Conservation (phyloP, 2,888 invertebrate species). For the Stramonita haemastoma region DNA sequence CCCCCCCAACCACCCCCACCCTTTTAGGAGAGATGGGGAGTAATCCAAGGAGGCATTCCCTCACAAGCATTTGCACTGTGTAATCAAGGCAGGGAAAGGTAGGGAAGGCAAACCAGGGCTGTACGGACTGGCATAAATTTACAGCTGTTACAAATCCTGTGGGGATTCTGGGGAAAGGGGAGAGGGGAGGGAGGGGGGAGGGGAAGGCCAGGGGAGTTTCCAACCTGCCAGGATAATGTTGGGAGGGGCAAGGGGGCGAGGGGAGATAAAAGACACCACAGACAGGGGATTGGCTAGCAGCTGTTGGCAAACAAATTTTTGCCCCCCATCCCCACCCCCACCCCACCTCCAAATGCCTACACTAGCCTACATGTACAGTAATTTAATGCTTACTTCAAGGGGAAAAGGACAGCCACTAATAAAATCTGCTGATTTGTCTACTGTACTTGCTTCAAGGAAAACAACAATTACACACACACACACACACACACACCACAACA, state of each 20-base stretch:
- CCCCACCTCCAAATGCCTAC: too few species aligned
- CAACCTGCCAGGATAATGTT: background rate
- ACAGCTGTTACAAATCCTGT: constrained; percentile 1
- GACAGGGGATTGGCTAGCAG: background rate
- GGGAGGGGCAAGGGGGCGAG: background rate
- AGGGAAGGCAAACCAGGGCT: background rate
- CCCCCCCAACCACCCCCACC: too few species aligned
- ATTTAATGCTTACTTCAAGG: too few species aligned
- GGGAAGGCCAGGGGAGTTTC: background rate
- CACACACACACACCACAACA: too few species aligned
- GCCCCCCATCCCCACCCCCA: too few species aligned
- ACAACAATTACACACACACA: too few species aligned
- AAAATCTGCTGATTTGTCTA: background rate
- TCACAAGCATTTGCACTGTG: background rate
- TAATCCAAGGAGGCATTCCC: background rate
- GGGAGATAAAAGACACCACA: background rate
- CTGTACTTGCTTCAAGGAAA: background rate
- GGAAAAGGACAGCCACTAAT: too few species aligned
- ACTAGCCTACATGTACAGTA: too few species aligned
- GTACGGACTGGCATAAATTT: background rate
- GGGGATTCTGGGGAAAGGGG: background rate
- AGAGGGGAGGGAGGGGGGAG: background rate
- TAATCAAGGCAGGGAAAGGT: background rate
- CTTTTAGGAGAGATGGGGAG: too few species aligned
- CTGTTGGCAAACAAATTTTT: background rate